These are phyloP conservation scores for Fregetta grallaria DNA, from an alignment of 2,113 vertebrate species.

Conservation along the genomic window DNA sequence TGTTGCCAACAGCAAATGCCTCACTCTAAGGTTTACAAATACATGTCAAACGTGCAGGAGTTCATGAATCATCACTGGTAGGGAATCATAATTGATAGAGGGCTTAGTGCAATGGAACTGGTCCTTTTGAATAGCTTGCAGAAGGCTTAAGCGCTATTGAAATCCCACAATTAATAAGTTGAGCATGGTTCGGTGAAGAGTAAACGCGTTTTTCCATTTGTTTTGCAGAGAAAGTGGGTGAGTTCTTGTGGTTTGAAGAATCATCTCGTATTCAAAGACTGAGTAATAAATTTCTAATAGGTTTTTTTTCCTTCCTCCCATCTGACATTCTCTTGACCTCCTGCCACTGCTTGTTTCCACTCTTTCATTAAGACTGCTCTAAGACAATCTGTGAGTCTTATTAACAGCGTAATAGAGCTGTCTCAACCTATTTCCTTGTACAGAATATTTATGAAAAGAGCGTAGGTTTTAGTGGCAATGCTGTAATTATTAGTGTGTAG, in stretches of 20 bases:
- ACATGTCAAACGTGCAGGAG: accelerated
- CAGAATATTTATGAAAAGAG: not conserved
- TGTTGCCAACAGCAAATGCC: not conserved
- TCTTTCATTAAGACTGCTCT: not conserved
- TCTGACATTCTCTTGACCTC: not conserved
- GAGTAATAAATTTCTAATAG: not conserved
- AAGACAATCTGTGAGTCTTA: no score
- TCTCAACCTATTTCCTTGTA: not conserved
- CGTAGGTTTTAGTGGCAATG: not conserved
- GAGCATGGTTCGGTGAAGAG: not conserved
- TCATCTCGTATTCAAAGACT: not conserved
- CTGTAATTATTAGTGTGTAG: not conserved
- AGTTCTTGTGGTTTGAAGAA: not conserved
- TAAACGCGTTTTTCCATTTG: not conserved
- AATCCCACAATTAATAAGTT: not conserved
- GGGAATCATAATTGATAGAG: not conserved
- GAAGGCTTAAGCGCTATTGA: not conserved
- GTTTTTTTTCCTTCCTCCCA: not conserved
- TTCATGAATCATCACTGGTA: not conserved
- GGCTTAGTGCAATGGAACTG: not conserved
- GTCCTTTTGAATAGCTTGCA: not conserved
- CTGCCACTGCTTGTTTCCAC: not conserved
- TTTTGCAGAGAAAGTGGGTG: not conserved
- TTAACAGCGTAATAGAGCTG: not conserved
- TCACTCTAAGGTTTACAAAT: not conserved